Conservation (phyloP, 2,888 invertebrate genomes). For the Adela reaumurella region DNA sequence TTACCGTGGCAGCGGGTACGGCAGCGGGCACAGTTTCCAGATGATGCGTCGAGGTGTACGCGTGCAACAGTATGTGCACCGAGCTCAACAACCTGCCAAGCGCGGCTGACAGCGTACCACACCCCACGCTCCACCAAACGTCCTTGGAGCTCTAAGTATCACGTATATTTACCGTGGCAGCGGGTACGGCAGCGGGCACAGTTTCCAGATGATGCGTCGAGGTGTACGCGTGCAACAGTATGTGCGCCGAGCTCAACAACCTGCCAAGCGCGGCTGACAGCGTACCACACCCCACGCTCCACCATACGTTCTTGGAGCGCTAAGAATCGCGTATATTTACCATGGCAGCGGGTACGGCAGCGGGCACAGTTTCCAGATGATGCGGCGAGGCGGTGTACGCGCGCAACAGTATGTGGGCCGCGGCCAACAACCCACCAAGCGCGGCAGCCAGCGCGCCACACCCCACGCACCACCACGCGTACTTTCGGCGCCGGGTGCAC, state of each 20-base stretch:
- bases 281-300: conserved; percentile 79
- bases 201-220: conserved; percentile 82
- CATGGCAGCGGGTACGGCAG: conserved; percentile 89
- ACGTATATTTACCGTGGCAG: conserved; percentile 72
- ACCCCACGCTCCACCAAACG: conserved; percentile 79
- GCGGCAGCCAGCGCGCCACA: conserved; percentile 77
- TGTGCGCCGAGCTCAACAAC: conserved; percentile 74
- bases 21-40: conserved; percentile 95
- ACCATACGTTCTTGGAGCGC: conserved; percentile 76
- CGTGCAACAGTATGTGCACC: conserved; percentile 74
- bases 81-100: conserved; percentile 75
- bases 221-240: conserved; percentile 74
- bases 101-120: conserved; percentile 73
- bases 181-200: conserved; percentile 91
- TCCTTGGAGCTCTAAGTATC: conserved; percentile 58
- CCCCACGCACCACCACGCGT: conserved; percentile 79
- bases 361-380: conserved; percentile 90
- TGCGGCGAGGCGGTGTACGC: conserved; percentile 74
- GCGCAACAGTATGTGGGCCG: conserved; percentile 74
- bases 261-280: conserved; percentile 73
- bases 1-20: conserved; percentile 87
- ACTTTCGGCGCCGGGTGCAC: conserved; percentile 60
- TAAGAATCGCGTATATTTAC: conserved; percentile 63
- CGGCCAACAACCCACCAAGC: conserved; percentile 72
- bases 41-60: conserved; percentile 73